These are phyloP conservation scores for Drosophila meridionalis DNA, from an alignment of 2,888 invertebrate species.

Conservation along the genomic window DNA sequence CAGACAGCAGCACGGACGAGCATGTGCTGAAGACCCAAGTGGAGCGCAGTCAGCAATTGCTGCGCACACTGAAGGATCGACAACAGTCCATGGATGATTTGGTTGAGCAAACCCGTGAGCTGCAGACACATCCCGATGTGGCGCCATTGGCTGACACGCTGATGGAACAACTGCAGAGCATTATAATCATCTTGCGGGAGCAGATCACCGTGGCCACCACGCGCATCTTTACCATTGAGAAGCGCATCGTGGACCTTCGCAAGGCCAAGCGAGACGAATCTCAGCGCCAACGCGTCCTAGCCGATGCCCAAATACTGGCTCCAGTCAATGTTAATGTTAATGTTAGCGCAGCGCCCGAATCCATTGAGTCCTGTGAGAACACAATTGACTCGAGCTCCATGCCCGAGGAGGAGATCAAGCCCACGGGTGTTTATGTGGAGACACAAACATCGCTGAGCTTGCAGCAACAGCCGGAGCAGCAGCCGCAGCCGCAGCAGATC, in stretches of 20 bases:
- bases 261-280: conserved; percentile 74
- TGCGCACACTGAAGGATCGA: conserved; percentile 86
- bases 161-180: conserved; percentile 86
- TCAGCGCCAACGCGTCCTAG: conserved; percentile 75
- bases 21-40: conserved; percentile 86
- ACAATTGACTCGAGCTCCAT: conserved; percentile 90
- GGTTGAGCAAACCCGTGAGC: conserved; percentile 85
- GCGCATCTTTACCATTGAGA: conserved; percentile 86
- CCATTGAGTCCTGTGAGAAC: conserved; percentile 81
- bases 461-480: conserved; percentile 63
- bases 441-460: conserved; percentile 89
- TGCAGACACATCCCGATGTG: conserved; percentile 86
- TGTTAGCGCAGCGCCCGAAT: conserved; percentile 61
- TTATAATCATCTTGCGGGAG: conserved; percentile 87
- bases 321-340: conserved; percentile 39
- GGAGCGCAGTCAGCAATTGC: conserved; percentile 86
- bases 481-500: conserved; percentile 23
- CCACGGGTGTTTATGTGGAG: conserved; percentile 86
- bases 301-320: conserved; percentile 74
- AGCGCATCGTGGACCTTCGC: conserved; percentile 75
- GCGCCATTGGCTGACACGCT: conserved; percentile 85
- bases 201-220: conserved; percentile 88
- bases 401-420: conserved; percentile 88
- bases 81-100: conserved; percentile 86
- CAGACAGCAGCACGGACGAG: conserved; percentile 85